Evolutionary conservation across 2,888 invertebrate species (phyloP), one percentile per base, ranked within the genome.

Genomic region (Dryobotodes eremita): DNA sequence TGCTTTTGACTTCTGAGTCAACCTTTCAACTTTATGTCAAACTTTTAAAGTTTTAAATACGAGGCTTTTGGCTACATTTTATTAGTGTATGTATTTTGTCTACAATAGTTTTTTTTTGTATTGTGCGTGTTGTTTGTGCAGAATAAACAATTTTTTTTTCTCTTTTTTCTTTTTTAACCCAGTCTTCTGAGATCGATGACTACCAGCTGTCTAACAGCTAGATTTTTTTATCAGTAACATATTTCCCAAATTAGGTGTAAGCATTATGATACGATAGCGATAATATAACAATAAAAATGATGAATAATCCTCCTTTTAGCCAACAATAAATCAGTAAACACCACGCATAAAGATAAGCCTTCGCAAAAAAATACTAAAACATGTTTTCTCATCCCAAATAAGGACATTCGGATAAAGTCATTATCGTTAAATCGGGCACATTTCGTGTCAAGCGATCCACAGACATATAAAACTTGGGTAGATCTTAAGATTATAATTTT

Each of bases 401-500:
- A 36, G 55, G 75, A 11, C n/a, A 61, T 73, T 64, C 20, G 66
- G n/a, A 82, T 82, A 73, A 79, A 85, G 79, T 76, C 73, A 71
- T 76, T 82, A 85, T 59, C 66, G 26, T 85, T 71, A n/a, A 82
- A 79, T 59, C 69, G 72, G 23, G 59, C 68, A 64, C 77, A 84
- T 75, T 78, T 75, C 64, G 62, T 71, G 85, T 85, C 85, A 75
- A 71, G 42, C 15, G 31, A n/a, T 62, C 50, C 42, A 73, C 61
- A 75, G 50, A 85, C 71, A 55, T 71, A 74, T 68, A 76, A n/a
- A 80, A 76, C 68, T 71, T 70, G 42, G 15, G 71, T 70, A 80
- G 79, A 87, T 87, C 70, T 76, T 70, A 48, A 79, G 85, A 87
- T 87, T 42, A 85, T 81, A 11, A 55, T 85, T 87, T 87, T 78